Evolutionary conservation across 2,797 vertebrate species (phyloP), one percentile per base, ranked within the genome.

Genomic region (Heliangelus exortis): DNA sequence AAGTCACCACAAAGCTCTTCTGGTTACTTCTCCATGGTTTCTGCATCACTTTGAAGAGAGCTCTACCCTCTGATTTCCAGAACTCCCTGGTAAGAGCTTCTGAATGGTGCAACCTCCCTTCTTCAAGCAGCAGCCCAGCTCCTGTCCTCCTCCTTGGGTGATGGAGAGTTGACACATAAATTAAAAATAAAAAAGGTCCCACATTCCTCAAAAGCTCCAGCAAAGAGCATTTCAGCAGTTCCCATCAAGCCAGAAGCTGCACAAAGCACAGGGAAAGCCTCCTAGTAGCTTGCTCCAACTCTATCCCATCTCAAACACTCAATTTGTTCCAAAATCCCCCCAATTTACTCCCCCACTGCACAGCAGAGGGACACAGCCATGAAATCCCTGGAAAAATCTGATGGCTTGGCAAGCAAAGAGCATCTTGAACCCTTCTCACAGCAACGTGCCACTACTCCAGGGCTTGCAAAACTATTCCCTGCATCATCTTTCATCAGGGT

Each of bases 381-480:
- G 3, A 68, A 63, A 57, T 7, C 11, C 79, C 43, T 18, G 21
- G 6, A 63, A 79, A 79, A 63, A 58, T 2, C 33, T n/a, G 13
- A 34, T 5, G 9, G 29, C 15, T 90, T 54, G 36, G 55, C 54
- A 67, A 93, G 29, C 36, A 47, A 47, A 51, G 6, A 51, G 29
- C 19, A 2, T 47, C 48, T 66, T 34, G 13, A 53, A 34, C n/a
- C 31, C 10, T 20, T 23, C 53, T 39, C 33, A 18, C 15, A 39
- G 65, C 31, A 58, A 58, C 26, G 2, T 0, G 6, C 6, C 1
- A 1, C 78, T 50, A 7, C 6, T 41, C n/a, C 47, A 45, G 21
- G 0, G 0, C 58, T 48, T 14, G 6, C 18, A 58, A 57, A 57
- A 22, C 26, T 65, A 54, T 18, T 23, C 33, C 23, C 43, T 33